phyloP scores from a whole-genome alignment of 23 tunicate genomes.

The Clavelina lepadiformis region DNA sequence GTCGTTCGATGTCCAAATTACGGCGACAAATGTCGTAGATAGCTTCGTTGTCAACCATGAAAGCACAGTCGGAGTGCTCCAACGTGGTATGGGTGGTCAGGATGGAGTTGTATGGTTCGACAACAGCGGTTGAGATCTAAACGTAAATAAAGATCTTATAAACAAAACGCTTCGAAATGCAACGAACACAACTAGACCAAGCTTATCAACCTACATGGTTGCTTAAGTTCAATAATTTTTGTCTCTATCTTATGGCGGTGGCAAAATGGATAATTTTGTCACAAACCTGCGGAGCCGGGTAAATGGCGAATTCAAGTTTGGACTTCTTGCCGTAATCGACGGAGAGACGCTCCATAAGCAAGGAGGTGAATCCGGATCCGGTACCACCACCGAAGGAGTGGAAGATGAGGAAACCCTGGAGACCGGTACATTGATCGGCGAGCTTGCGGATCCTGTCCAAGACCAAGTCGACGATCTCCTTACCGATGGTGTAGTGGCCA shows the following conservation, averaged over 20 bases:
- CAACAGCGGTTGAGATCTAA: constrained; percentile 35
- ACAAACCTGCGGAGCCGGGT: constrained; percentile 50
- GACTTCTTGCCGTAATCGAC: constrained; percentile 57
- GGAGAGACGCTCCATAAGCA: constrained; percentile 48
- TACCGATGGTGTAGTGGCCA: constrained; percentile 70
- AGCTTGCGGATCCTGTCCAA: constrained; percentile 40
- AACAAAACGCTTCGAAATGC: too few species aligned
- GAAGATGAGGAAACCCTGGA: constrained; percentile 56
- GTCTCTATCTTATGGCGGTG: too few species aligned
- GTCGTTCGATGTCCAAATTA: constrained; percentile 35
- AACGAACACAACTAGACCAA: too few species aligned
- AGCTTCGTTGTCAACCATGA: constrained; percentile 38
- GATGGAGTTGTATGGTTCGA: constrained; percentile 40
- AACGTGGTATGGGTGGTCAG: constrained; percentile 38
- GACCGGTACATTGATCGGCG: constrained; percentile 43
- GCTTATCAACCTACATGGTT: too few species aligned
- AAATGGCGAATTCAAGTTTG: constrained; percentile 41
- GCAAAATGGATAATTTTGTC: neutral
- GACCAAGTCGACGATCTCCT: constrained; percentile 31
- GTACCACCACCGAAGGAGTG: constrained; percentile 55
- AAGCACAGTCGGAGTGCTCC: constrained; percentile 43
- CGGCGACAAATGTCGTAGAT: constrained; percentile 19
- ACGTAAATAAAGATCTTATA: too few species aligned
- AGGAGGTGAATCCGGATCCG: constrained; percentile 55
- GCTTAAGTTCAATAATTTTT: too few species aligned